A percentile compares a stretch with the other conserved stretches of the same genome.
phyloP scores from a whole-genome alignment of 2,113 vertebrate genomes.

The Xyrauchen texanus region DNA sequence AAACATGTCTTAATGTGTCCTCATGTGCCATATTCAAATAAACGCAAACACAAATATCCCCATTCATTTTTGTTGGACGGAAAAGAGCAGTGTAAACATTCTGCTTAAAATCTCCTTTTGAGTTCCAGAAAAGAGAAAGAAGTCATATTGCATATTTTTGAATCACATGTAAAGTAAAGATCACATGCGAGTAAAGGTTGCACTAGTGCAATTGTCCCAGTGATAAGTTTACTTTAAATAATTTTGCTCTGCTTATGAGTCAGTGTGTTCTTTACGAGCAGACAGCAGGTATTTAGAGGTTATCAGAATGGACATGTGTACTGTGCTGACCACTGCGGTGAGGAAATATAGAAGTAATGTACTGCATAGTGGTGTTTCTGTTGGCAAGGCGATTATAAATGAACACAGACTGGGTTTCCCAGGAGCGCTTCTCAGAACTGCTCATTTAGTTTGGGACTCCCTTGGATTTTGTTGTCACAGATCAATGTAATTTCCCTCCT shows the following conservation, averaged over 20 bases:
- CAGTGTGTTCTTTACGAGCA: not conserved
- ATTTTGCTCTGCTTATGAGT: not conserved
- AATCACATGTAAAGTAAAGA: too few relatives aligned
- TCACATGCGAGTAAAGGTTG: not conserved
- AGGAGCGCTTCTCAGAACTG: conserved; percentile 5
- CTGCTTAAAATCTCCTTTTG: too few relatives aligned
- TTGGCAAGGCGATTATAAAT: not conserved
- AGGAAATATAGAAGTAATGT: conserved; percentile 23
- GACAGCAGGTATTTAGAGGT: conserved; percentile 2
- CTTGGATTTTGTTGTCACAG: not conserved
- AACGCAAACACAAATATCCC: too few relatives aligned
- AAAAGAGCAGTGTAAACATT: too few relatives aligned
- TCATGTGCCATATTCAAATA: too few relatives aligned
- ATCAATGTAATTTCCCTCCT: not conserved
- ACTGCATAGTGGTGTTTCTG: conserved; percentile 13
- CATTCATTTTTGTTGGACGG: too few relatives aligned
- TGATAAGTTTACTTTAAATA: not conserved
- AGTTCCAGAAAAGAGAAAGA: too few relatives aligned
- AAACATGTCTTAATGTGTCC: too few relatives aligned
- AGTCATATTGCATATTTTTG: too few relatives aligned
- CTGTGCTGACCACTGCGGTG: not conserved
- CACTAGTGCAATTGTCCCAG: not conserved
- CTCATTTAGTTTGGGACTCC: not conserved
- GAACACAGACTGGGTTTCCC: conserved; percentile 9
- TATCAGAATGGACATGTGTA: conserved; percentile 14